phyloP scores from a whole-genome alignment of 2,888 invertebrate species.

The Lasius fuliginosus region DNA sequence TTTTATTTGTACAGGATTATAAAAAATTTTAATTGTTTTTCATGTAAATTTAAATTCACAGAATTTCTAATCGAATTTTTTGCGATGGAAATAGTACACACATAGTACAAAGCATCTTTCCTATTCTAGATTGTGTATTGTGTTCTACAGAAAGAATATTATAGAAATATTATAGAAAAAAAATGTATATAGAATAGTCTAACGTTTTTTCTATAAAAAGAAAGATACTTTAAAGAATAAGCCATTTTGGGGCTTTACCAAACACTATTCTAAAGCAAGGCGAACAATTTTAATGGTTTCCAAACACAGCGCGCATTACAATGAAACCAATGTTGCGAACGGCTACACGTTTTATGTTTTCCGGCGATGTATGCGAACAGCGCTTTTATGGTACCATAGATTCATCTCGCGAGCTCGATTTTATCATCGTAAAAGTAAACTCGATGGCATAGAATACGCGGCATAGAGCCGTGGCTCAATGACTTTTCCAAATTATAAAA shows the following conservation, averaged over 20 bases:
- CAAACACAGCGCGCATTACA: constrained; percentile 27
- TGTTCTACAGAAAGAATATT: not conserved
- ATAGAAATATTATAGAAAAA: not conserved
- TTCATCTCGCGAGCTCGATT: constrained; percentile 38
- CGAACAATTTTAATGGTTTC: constrained; percentile 31
- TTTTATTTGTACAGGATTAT: not conserved
- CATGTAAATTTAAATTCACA: not conserved
- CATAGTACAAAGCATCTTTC: not conserved
- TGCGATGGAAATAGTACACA: not conserved
- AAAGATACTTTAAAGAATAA: not conserved
- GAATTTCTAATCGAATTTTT: not conserved
- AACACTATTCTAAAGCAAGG: constrained; percentile 4
- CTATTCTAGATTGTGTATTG: not conserved
- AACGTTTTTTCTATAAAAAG: not conserved
- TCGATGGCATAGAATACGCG: constrained; percentile 17
- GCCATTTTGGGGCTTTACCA: not conserved
- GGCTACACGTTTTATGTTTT: constrained; percentile 22
- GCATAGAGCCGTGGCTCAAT: not conserved
- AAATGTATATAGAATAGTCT: not conserved
- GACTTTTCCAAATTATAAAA: constrained; percentile 38
- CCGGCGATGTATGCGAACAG: not conserved
- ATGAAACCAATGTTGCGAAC: constrained; percentile 11
- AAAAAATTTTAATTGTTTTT: not conserved
- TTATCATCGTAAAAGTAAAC: constrained; percentile 44
- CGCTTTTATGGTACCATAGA: constrained; percentile 24